A percentile compares a stretch with the other conserved stretches of the same genome.
Evolutionary conservation across 2,888 invertebrate species (phyloP).

Genomic region (Phlogophora meticulosa): DNA sequence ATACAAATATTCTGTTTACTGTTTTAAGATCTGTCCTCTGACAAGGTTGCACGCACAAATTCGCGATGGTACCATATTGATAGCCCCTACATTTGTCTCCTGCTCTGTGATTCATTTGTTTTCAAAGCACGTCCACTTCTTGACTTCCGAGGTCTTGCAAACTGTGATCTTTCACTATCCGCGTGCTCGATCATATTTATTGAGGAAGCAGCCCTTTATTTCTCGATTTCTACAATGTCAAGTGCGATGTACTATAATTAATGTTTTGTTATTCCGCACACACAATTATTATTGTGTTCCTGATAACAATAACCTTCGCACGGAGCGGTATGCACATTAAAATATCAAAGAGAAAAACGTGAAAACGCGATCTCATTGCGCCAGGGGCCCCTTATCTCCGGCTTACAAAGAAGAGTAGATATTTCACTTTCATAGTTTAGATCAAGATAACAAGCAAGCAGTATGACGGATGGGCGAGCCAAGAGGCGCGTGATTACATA

Average conservation of each 20-base stretch:
- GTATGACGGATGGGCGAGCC: slow-evolving; percentile 84
- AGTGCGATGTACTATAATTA: slow-evolving; percentile 51
- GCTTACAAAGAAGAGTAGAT: slow-evolving; percentile 78
- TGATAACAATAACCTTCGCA: slow-evolving; percentile 48
- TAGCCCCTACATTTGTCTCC: slow-evolving; percentile 59
- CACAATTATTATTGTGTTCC: slow-evolving; percentile 53
- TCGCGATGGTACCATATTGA: slow-evolving; percentile 32
- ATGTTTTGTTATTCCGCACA: slow-evolving; percentile 41
- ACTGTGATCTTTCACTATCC: slow-evolving; percentile 66
- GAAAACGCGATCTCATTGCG: slow-evolving; percentile 61
- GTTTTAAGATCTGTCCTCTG: slow-evolving; percentile 28
- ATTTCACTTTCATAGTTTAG: slow-evolving; percentile 82
- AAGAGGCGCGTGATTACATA: slow-evolving; percentile 84
- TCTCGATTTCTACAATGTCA: slow-evolving; percentile 67
- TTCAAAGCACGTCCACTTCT: slow-evolving; percentile 60
- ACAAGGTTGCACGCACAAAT: slow-evolving; percentile 40
- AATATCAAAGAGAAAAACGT: slow-evolving; percentile 63
- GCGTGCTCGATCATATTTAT: slow-evolving; percentile 74
- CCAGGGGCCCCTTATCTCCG: slow-evolving; percentile 72
- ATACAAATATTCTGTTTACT: slow-evolving; percentile 9
- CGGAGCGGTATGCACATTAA: slow-evolving; percentile 50
- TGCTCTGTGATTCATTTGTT: slow-evolving; percentile 59
- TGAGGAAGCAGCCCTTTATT: slow-evolving; percentile 75
- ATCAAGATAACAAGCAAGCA: slow-evolving; percentile 82
- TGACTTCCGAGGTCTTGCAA: slow-evolving; percentile 67